Evolutionary conservation across 2,113 vertebrate species (phyloP).

Genomic region (Oreotragus oreotragus): DNA sequence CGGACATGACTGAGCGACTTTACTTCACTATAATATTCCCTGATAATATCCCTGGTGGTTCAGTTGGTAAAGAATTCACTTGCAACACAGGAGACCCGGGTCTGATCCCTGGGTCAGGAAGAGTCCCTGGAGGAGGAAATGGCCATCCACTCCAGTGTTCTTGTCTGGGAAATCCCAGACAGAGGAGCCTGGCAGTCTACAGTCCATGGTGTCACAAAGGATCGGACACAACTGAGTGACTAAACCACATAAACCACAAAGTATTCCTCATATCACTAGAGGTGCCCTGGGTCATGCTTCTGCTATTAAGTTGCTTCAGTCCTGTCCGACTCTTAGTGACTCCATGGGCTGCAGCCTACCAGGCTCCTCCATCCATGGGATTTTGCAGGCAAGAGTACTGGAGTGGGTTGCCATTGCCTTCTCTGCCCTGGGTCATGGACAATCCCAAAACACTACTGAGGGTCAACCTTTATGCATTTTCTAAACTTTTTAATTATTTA

Average conservation of each 20-base stretch:
- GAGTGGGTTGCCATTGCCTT: not conserved
- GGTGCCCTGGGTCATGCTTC: not conserved
- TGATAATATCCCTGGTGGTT: not conserved
- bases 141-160: not conserved
- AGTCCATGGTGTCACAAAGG: not conserved
- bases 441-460: not conserved
- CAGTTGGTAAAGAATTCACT: not conserved
- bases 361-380: not conserved
- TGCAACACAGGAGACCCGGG: not conserved
- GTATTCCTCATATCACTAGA: not conserved
- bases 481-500: not conserved
- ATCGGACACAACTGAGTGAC: not conserved
- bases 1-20: too few relatives aligned
- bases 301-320: not conserved
- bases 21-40: not conserved
- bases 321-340: fast-evolving
- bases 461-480: not conserved
- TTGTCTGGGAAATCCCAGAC: not conserved
- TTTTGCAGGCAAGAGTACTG: not conserved
- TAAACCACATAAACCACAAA: not conserved
- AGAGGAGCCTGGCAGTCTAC: not conserved
- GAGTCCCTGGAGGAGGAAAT: not conserved
- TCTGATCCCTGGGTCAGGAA: not conserved
- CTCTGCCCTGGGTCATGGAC: not conserved
- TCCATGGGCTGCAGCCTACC: not conserved